Evolutionary conservation across 2,113 vertebrate species (phyloP).

Genomic region (Axis porcinus): DNA sequence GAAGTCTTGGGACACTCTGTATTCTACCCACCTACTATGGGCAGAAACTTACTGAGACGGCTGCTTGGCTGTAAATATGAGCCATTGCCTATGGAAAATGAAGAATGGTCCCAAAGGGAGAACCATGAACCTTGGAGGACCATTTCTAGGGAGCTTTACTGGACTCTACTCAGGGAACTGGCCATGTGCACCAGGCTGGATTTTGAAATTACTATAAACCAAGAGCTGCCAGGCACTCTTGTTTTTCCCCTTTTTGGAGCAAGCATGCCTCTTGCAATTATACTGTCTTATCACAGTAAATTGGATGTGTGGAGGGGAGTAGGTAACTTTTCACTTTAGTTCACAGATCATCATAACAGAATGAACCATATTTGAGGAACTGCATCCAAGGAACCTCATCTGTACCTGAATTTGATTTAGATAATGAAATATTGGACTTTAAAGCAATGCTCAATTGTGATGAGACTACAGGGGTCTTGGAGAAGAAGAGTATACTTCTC

Average conservation of each 20-base stretch:
- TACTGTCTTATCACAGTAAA: no score
- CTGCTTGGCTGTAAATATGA: background rate
- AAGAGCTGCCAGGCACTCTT: background rate
- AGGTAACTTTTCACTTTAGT: background rate
- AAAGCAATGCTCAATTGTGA: background rate
- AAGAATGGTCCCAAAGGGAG: background rate
- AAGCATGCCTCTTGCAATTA: background rate
- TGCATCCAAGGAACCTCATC: no score
- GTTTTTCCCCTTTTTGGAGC: rapidly evolving
- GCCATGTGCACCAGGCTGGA: background rate
- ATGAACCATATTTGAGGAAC: background rate
- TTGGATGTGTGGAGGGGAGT: background rate
- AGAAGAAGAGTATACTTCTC: background rate
- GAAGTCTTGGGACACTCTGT: background rate
- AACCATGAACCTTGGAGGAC: background rate
- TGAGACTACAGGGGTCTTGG: background rate
- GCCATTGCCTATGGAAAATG: background rate
- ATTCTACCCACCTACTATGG: background rate
- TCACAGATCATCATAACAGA: background rate
- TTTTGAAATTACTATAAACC: background rate
- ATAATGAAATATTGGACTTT: no score
- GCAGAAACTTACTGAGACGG: background rate
- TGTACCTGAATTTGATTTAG: background rate
- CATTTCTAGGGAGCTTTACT: background rate
- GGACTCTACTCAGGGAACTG: background rate